A percentile compares a stretch with the other conserved stretches of the same genome.
phyloP scores from a whole-genome alignment of 2,888 invertebrate species.

The Cryptophagus acutangulus region DNA sequence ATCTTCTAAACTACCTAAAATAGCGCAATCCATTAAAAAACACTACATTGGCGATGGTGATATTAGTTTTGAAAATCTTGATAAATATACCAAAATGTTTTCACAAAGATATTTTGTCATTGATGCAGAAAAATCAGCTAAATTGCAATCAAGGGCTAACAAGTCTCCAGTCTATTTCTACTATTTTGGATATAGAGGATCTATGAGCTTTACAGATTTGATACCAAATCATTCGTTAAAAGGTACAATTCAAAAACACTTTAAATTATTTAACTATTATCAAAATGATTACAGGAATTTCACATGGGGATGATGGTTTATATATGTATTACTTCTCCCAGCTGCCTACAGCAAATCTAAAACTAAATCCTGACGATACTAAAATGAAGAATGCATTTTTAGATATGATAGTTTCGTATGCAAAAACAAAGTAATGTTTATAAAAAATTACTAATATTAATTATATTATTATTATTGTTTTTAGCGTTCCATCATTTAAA shows the following conservation, averaged over 20 bases:
- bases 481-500: constrained; percentile 48
- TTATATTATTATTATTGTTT: constrained; percentile 12
- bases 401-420: constrained; percentile 18
- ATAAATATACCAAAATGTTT: constrained; percentile 1
- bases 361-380: constrained; percentile 10
- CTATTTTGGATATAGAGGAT: constrained; percentile 7
- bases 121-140: constrained; percentile 53
- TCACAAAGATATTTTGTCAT: constrained; percentile 32
- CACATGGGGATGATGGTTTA: constrained; percentile 16
- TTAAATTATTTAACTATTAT: not conserved
- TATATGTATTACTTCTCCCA: not conserved
- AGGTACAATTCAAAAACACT: not conserved
- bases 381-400: constrained; percentile 17
- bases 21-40: constrained; percentile 19
- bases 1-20: constrained; percentile 5
- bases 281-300: constrained; percentile 13
- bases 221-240: not conserved
- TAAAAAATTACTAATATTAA: not conserved
- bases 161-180: constrained; percentile 58
- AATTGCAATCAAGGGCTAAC: constrained; percentile 51
- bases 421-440: constrained; percentile 16
- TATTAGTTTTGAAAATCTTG: constrained; percentile 11
- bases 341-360: constrained; percentile 3
- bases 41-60: constrained; percentile 20
- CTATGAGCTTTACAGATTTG: too few species aligned